phyloP scores from a whole-genome alignment of 2,113 vertebrate genomes.

The Galbula dea region DNA sequence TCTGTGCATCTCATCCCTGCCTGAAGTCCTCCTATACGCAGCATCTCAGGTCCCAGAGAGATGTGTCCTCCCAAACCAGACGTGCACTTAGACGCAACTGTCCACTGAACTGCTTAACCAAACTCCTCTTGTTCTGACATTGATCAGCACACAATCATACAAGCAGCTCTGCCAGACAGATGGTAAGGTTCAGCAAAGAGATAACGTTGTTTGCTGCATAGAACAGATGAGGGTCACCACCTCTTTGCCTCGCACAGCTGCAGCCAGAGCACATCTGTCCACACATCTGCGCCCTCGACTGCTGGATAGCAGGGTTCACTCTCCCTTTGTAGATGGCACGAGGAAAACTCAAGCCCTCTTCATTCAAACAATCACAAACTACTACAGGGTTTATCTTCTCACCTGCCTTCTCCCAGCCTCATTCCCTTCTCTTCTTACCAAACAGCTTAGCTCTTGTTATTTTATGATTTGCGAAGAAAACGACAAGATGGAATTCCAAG shows the following conservation, averaged over 20 bases:
- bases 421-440: background rate
- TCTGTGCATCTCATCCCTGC: background rate
- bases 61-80: background rate
- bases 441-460: background rate
- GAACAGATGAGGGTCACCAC: background rate
- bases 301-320: background rate
- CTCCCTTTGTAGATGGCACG: background rate
- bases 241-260: background rate
- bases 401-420: background rate
- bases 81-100: background rate
- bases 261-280: background rate
- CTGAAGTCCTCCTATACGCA: background rate
- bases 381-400: background rate
- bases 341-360: background rate
- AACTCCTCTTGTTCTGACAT: background rate
- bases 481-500: background rate
- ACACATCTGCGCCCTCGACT: background rate
- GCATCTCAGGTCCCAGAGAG: background rate
- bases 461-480: background rate
- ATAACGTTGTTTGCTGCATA: background rate
- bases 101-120: background rate
- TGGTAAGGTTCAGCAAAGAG: background rate
- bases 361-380: background rate
- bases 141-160: rapidly evolving
- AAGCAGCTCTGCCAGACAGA: background rate